A percentile compares a stretch with the other conserved stretches of the same genome.
Evolutionary conservation across 1,140 invertebrate genomes (phyloP).

Genomic region (Dreissena polymorpha): DNA sequence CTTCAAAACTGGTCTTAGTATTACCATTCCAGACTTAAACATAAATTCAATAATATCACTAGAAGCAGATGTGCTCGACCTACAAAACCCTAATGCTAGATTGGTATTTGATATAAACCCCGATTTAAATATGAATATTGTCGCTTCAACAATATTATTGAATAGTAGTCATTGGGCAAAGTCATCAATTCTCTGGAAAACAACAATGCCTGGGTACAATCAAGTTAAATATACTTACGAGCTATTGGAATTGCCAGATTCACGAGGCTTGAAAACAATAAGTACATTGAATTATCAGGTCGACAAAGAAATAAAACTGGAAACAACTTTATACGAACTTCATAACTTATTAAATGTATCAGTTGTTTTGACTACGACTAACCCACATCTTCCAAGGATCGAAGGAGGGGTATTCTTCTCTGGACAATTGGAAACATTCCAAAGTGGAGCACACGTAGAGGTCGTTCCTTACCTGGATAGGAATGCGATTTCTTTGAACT

Average conservation of each 20-base stretch:
- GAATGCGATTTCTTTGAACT: not conserved
- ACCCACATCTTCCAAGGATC: not conserved
- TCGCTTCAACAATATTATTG: not conserved
- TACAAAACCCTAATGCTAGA: not conserved
- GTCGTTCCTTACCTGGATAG: not conserved
- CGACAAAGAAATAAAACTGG: slow-evolving; percentile 28
- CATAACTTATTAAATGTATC: not conserved
- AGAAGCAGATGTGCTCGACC: not conserved
- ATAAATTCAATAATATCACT: not conserved
- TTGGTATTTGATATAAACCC: not conserved
- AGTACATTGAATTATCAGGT: slow-evolving; percentile 19
- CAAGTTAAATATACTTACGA: slow-evolving; percentile 19
- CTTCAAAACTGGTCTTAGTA: not conserved
- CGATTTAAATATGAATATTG: slow-evolving; percentile 3
- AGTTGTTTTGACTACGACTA: slow-evolving; percentile 27
- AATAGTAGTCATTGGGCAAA: not conserved
- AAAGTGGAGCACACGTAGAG: slow-evolving; percentile 18
- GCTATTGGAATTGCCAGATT: not conserved
- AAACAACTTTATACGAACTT: not conserved
- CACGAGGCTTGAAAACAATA: not conserved
- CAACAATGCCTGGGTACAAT: slow-evolving; percentile 38
- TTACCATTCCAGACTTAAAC: not conserved
- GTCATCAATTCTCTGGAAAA: slow-evolving; percentile 21
- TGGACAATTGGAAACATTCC: not conserved
- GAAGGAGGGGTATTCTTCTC: not conserved